A percentile compares a stretch with the other conserved stretches of the same genome.
Conservation (phyloP, 2,797 vertebrate species). For the Liasis olivaceus region DNA sequence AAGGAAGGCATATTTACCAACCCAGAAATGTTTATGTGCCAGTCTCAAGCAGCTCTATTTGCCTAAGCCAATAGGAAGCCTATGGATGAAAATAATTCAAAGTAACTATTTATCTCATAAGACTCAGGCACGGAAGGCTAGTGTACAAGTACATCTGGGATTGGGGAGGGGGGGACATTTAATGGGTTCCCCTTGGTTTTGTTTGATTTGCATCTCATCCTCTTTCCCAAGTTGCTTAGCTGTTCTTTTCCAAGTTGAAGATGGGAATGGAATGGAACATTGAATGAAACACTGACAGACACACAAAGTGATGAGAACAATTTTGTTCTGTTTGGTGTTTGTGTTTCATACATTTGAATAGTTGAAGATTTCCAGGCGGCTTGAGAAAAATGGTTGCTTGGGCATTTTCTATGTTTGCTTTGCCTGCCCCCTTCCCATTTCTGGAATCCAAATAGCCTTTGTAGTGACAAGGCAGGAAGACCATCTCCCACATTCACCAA, state of each 20-base stretch:
- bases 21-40: constrained; percentile 10
- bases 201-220: neutral
- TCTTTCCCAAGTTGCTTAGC: neutral
- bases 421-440: neutral
- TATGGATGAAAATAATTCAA: constrained; percentile 2
- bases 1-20: constrained; percentile 7
- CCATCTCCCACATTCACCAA: neutral
- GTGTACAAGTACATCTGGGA: neutral
- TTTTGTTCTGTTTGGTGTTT: neutral
- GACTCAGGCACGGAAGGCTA: neutral
- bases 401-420: neutral
- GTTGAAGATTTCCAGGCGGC: neutral
- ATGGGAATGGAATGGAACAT: no score
- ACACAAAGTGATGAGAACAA: no score
- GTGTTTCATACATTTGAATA: neutral
- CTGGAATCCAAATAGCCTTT: neutral
- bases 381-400: neutral
- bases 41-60: neutral
- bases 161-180: neutral
- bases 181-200: neutral
- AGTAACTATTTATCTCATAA: neutral
- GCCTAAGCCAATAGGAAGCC: neutral
- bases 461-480: neutral
- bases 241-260: neutral
- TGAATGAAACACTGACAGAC: no score